phyloP scores from a whole-genome alignment of 1,140 invertebrate species.

The Magallana angulata region DNA sequence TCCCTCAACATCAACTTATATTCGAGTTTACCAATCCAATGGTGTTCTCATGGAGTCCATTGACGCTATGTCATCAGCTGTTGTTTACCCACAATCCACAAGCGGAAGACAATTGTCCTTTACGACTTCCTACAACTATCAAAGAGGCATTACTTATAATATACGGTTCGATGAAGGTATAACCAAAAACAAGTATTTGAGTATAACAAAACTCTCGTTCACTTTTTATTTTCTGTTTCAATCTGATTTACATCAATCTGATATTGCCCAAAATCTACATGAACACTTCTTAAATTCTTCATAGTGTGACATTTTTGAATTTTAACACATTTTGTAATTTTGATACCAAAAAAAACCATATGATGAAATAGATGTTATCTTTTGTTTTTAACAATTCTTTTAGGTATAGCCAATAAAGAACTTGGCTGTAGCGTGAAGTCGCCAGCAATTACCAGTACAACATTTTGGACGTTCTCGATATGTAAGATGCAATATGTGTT shows the following conservation, averaged over 20 bases:
- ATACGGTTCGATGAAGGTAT: constrained; percentile 21
- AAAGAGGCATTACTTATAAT: not conserved
- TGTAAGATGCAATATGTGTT: not conserved
- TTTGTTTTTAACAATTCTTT: not conserved
- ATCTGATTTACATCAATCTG: no score
- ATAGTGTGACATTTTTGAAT: no score
- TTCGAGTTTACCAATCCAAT: not conserved
- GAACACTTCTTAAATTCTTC: no score
- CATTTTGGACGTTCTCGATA: constrained; percentile 13
- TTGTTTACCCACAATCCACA: constrained; percentile 22
- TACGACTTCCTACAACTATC: not conserved
- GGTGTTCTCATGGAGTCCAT: not conserved
- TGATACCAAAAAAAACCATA: no score
- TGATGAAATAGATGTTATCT: no score
- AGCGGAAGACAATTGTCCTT: not conserved
- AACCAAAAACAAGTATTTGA: no score
- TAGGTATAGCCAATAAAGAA: constrained; percentile 10
- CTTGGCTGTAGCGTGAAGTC: not conserved
- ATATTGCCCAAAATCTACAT: no score
- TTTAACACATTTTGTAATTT: no score
- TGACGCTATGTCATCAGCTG: constrained; percentile 1
- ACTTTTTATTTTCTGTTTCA: no score
- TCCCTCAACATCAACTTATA: not conserved
- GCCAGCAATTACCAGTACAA: not conserved
- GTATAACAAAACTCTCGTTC: no score